Evolutionary conservation across 1,140 invertebrate species (phyloP).

Genomic region (Matsumurasca onukii): DNA sequence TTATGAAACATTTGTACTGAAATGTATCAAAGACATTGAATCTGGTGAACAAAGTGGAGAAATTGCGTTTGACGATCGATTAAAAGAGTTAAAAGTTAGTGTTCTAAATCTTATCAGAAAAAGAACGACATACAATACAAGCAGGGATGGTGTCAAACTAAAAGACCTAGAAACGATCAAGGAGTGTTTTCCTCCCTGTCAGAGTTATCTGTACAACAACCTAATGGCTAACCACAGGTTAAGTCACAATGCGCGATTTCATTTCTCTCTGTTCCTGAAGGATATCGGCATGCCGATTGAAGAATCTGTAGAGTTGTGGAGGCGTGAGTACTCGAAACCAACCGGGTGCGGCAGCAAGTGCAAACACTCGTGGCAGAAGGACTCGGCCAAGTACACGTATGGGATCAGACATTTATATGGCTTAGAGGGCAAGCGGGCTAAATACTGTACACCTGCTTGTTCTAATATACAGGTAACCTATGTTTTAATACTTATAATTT

Average conservation of each 20-base stretch:
- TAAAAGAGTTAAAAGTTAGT: neutral
- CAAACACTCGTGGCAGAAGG: slow-evolving; percentile 24
- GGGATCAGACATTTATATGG: slow-evolving; percentile 27
- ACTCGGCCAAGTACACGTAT: slow-evolving; percentile 11
- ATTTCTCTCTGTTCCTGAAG: slow-evolving; percentile 26
- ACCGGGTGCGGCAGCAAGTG: slow-evolving; percentile 10
- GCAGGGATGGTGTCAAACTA: neutral
- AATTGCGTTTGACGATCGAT: neutral
- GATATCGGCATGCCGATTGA: slow-evolving; percentile 28
- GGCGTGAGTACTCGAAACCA: slow-evolving; percentile 18
- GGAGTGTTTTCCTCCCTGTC: slow-evolving; percentile 17
- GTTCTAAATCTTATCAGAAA: neutral
- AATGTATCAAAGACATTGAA: neutral
- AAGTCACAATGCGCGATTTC: slow-evolving; percentile 12
- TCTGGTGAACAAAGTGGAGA: neutral
- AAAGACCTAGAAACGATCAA: slow-evolving; percentile 2
- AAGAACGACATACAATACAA: neutral
- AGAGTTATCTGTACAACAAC: slow-evolving; percentile 12
- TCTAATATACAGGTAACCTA: slow-evolving; percentile 20
- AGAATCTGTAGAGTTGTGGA: slow-evolving; percentile 24
- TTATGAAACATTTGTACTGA: neutral
- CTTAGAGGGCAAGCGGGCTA: slow-evolving; percentile 14
- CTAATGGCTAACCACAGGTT: slow-evolving; percentile 14
- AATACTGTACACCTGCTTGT: slow-evolving; percentile 18
- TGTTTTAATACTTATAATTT: neutral